Evolutionary conservation across 53 echinoderm and acorn worm genomes (phyloP), one percentile per base, ranked within the genome.

Genomic region (Henricia sp.): DNA sequence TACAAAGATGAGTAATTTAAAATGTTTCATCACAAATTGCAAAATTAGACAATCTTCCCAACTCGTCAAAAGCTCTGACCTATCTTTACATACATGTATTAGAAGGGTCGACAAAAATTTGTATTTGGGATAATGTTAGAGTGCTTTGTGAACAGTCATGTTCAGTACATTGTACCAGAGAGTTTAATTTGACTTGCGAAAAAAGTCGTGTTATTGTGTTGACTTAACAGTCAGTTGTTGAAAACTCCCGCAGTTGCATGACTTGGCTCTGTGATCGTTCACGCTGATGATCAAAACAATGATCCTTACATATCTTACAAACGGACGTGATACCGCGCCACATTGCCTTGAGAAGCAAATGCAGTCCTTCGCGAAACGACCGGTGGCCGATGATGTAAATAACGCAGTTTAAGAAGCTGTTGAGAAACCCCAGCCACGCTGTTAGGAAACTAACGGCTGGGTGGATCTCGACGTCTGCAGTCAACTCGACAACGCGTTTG

Each of bases 351-450:
- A 84, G 48, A 25, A 89, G 38, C 16, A 89, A 44, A 20, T 73
- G 43, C 28, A 93, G 84, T 25, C 91, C 89, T 23, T 73, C 68
- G 3, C 93, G 86, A 83, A 96, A 96, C 4, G 96, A 91, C 50
- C 64, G 70, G 52, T 96, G 96, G 8, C 91, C 89, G 35, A 96
- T 91, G 68, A 93, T 96, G 71, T 96, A 96, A 34, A 96, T 93
- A 32, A 96, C 44, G 53, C 96, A 96, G 75, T 96, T 96, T 4
- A 96, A 84, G 64, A 96, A 96, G 53, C 96, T 96, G 83, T 96
- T 96, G 14, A 96, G 66, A 70, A 93, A 78, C 0, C 96, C 96
- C 25, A 96, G 70, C 96, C 96, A 96, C 2, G 88, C 87, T 1
- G 93, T 93, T 52, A 93, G 70, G 52, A 96, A 96, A 39, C 84